phyloP scores from a whole-genome alignment of 2,888 invertebrate species.

The Zygaena filipendulae region DNA sequence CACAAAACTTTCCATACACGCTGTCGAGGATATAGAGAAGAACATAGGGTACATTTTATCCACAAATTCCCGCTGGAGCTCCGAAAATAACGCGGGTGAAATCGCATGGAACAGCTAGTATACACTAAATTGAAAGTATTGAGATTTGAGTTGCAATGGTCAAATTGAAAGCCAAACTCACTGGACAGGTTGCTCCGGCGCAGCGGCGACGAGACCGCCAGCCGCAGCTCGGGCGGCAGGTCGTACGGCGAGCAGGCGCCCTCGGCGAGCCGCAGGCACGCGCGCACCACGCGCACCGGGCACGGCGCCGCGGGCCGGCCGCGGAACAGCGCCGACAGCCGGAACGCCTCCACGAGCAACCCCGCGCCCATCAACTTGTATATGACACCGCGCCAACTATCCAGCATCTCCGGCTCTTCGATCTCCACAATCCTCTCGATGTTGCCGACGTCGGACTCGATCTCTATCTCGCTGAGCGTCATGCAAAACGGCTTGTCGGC shows the following conservation, averaged over 20 bases:
- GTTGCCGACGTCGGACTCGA: constrained; percentile 50
- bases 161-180: no score
- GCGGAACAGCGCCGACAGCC: constrained; percentile 65
- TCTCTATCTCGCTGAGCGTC: constrained; percentile 49
- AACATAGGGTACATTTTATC: no score
- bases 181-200: constrained; percentile 44
- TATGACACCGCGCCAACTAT: constrained; percentile 57
- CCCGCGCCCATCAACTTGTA: constrained; percentile 65
- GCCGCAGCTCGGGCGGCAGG: constrained; percentile 72
- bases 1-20: no score
- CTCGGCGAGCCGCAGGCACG: constrained; percentile 73
- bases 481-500: constrained; percentile 44
- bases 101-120: no score
- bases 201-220: constrained; percentile 56
- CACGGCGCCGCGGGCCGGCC: constrained; percentile 47
- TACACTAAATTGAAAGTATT: no score
- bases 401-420: constrained; percentile 44
- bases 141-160: no score
- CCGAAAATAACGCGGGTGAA: no score
- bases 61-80: no score
- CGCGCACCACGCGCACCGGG: constrained; percentile 68
- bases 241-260: constrained; percentile 71
- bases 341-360: constrained; percentile 69
- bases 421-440: constrained; percentile 44
- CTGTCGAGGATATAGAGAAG: no score